Base-by-base conservation (phyloP, 2,888 invertebrate genomes). In the Diplolepis rosae region DNA sequence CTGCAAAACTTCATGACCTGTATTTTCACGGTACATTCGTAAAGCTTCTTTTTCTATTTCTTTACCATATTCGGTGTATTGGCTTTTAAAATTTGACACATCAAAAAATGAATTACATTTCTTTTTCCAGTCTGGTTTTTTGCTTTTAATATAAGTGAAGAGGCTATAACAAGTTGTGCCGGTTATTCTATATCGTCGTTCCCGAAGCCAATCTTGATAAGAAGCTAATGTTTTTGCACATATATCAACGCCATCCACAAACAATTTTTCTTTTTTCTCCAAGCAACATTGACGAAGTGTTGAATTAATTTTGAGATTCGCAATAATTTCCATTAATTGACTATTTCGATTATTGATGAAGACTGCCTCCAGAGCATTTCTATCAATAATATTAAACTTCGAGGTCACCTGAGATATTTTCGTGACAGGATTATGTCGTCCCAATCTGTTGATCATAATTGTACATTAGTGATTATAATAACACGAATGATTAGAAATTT, bases 91-190 rank as follows among this genome's bases (percentile, higher is more conserved):
- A 68, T 71, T 68, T 52, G 77, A 73, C 1, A 69, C 70, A 11
- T 28, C 9, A 24, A 77, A 77, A 45, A 65, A 66, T 1, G 54
- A 13, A 3, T 69, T 30, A 66, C 69, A 71, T 69, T 80, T 79
- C 35, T 72, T 76, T 4, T 61, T 15, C 80, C 77, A 79, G 67
- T 81, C 70, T 2, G 77, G 70, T 35, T 77, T 77, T 67, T 80
- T 79, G 69, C 76, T 74, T 30, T 54, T 68, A 6, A 71, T 54
- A 61, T 80, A 81, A 6, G 80, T 81, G 54, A 68, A 81, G 9
- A 80, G 42, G 22, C 51, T 35, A 48, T 81, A 81, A 42, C 80
- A 79, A 28, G 54, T 74, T 7, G 79, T 70, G 2, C 77, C 80
- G 51, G 79, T 78, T 18, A 78, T 75, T 2, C 76, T 65, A 39